Conservation (phyloP, 1,140 invertebrate species). For the Spodoptera litura region DNA sequence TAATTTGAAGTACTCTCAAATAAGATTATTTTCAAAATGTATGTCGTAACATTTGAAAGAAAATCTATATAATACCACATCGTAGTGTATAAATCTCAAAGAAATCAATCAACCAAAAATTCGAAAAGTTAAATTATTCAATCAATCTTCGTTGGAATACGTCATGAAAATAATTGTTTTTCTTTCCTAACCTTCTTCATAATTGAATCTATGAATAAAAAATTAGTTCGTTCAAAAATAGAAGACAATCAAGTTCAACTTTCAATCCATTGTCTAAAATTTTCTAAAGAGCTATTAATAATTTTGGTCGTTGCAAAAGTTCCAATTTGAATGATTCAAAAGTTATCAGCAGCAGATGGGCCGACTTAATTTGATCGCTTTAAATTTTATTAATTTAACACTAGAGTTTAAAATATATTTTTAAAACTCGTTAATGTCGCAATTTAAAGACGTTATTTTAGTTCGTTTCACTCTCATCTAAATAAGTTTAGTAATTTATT, state of each 20-base stretch:
- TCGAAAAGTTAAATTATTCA: neutral
- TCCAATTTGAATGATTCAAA: conserved; percentile 6
- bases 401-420: neutral
- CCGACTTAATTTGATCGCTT: conserved; percentile 16
- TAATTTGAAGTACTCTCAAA: no score
- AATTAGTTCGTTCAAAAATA: neutral
- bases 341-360: conserved; percentile 23
- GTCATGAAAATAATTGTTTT: neutral
- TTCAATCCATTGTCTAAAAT: conserved; percentile 11
- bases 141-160: neutral
- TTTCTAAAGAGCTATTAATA: conserved; percentile 16
- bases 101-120: neutral
- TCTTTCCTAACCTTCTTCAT: no score
- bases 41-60: no score
- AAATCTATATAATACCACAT: no score
- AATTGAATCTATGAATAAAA: neutral
- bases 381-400: neutral
- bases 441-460: no score
- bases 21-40: no score
- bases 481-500: no score
- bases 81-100: no score
- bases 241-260: neutral
- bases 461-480: no score
- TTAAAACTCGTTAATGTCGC: no score
- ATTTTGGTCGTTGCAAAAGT: conserved; percentile 29